A percentile compares a stretch with the other conserved stretches of the same genome.
phyloP scores from a whole-genome alignment of 2,797 vertebrate species.

The Prunella strophiata region DNA sequence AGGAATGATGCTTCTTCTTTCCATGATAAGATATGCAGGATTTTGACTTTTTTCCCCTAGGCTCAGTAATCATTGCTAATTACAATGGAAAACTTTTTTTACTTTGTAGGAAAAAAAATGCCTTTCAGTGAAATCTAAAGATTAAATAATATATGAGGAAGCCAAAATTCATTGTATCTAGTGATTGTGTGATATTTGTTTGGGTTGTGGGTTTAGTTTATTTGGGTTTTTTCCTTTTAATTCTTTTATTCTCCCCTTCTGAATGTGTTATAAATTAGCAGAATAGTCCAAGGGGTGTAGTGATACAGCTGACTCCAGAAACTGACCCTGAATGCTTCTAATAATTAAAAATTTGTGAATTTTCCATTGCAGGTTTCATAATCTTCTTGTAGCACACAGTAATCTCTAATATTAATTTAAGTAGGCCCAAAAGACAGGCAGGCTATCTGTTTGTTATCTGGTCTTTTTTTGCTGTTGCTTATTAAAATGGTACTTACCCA shows the following conservation, averaged over 20 bases:
- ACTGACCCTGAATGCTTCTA: neutral
- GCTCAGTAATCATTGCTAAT: neutral
- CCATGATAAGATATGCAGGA: neutral
- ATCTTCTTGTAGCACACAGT: neutral
- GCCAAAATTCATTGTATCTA: neutral
- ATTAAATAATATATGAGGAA: neutral
- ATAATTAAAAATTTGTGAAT: neutral
- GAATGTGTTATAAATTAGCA: neutral
- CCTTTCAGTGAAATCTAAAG: neutral
- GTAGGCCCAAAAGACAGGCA: neutral
- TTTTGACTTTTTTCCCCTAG: neutral
- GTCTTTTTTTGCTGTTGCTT: neutral
- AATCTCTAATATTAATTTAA: neutral
- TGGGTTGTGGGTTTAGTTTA: neutral
- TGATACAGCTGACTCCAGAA: neutral
- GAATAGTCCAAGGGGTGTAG: neutral
- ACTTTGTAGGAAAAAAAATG: neutral
- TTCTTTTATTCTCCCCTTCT: neutral
- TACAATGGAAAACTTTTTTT: neutral
- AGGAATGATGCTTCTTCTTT: neutral
- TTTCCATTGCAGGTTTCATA: neutral
- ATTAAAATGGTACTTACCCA: neutral
- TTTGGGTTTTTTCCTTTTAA: neutral
- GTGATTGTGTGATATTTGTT: neutral
- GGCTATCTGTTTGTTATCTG: neutral